Evolutionary conservation across 2,113 vertebrate species (phyloP).

Genomic region (Myodes glareolus): DNA sequence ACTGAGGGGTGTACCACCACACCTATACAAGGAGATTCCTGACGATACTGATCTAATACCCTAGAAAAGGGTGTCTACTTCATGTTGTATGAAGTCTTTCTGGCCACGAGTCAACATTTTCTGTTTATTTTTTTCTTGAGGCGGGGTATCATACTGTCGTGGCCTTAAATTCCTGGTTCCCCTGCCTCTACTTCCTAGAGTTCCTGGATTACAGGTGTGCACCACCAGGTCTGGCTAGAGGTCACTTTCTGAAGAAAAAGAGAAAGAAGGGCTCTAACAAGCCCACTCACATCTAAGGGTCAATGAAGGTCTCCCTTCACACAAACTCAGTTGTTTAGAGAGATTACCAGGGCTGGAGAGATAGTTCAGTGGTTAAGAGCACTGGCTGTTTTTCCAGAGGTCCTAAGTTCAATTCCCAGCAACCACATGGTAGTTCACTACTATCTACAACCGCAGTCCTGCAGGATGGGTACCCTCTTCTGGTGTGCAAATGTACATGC

Average conservation of each 20-base stretch:
- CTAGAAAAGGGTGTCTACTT: neutral
- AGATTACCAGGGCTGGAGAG: neutral
- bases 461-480: neutral
- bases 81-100: neutral
- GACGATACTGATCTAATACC: neutral
- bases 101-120: neutral
- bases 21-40: neutral
- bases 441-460: no score
- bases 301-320: constrained; percentile 11
- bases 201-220: neutral
- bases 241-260: neutral
- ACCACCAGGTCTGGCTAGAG: neutral
- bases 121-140: neutral
- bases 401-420: no score
- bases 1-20: neutral
- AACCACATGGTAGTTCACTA: no score
- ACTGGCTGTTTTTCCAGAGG: no score
- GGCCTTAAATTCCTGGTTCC: neutral
- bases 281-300: neutral
- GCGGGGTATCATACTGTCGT: neutral
- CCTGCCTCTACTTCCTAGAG: neutral
- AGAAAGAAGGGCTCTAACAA: neutral
- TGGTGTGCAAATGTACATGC: neutral
- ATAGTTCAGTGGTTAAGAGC: neutral
- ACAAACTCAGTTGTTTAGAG: neutral